A percentile compares a stretch with the other conserved stretches of the same genome.
These are phyloP conservation scores for Amniataba percoides DNA, from an alignment of 2,797 vertebrate species.

Conservation along the genomic window DNA sequence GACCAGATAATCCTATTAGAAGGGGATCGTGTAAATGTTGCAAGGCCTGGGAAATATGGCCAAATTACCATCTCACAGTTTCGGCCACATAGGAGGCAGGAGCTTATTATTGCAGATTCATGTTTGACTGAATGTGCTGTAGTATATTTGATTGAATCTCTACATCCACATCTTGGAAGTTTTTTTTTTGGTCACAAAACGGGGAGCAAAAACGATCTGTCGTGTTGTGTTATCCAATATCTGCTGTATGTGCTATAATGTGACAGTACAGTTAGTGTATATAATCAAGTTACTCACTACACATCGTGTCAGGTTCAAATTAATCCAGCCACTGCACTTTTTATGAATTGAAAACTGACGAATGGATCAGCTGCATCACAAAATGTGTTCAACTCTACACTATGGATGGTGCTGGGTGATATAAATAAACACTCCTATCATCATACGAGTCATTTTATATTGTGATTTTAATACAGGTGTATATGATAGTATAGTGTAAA, in stretches of 20 bases:
- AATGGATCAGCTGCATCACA: not conserved
- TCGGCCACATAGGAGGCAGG: not conserved
- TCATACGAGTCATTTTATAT: not conserved
- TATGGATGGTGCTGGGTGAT: not conserved
- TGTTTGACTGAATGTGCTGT: not conserved
- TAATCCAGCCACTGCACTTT: not conserved
- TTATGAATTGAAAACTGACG: not conserved
- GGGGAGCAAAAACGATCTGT: not conserved
- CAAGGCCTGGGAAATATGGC: not conserved
- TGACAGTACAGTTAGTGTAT: not conserved
- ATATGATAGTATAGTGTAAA: not conserved
- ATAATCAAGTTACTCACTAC: constrained; percentile 13
- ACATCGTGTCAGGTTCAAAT: constrained; percentile 3
- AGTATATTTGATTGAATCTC: not conserved
- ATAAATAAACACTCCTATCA: not conserved
- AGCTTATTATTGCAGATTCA: not conserved
- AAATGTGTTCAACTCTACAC: not conserved
- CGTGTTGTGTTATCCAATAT: not conserved
- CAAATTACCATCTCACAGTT: constrained; percentile 25
- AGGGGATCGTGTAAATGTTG: constrained; percentile 4
- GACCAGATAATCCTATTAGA: constrained; percentile 60
- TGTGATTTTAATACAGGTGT: too few species aligned
- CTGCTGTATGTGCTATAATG: not conserved
- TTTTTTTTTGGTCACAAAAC: not conserved
- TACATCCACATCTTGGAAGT: not conserved